Percentiles rank a stretch among this genome's conserved stretches.
Evolutionary conservation across 2,797 vertebrate genomes (phyloP).

Genomic region (Carcharodon carcharias): DNA sequence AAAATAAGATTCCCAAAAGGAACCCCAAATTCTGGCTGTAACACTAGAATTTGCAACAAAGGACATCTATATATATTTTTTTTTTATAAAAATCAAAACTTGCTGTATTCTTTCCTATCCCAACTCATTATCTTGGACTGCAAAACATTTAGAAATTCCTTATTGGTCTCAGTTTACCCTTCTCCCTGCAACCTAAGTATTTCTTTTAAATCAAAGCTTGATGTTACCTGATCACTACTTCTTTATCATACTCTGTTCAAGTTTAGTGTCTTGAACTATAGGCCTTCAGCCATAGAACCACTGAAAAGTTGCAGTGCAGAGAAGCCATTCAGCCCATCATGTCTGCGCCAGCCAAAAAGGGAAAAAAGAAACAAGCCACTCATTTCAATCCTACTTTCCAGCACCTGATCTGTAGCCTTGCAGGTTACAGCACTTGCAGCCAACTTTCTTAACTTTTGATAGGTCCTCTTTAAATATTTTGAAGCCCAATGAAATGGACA

Average conservation of each 20-base stretch:
- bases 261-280: background rate
- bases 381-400: no score
- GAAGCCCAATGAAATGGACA: background rate
- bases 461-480: background rate
- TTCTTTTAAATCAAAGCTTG: background rate
- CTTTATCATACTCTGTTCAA: background rate
- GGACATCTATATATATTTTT: background rate
- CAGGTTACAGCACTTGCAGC: no score
- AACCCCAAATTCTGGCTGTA: background rate
- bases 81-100: background rate
- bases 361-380: no score
- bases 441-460: background rate
- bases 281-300: background rate
- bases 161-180: background rate
- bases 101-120: background rate
- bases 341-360: no score
- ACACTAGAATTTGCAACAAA: background rate
- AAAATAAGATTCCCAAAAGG: background rate
- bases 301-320: no score
- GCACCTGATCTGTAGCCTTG: no score
- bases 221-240: background rate
- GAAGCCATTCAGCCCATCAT: no score
- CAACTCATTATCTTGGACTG: background rate
- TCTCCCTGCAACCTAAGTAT: background rate
- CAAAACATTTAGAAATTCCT: background rate